Base-by-base conservation (phyloP, 2,797 vertebrate genomes). In the Otolemur crassicaudatus region DNA sequence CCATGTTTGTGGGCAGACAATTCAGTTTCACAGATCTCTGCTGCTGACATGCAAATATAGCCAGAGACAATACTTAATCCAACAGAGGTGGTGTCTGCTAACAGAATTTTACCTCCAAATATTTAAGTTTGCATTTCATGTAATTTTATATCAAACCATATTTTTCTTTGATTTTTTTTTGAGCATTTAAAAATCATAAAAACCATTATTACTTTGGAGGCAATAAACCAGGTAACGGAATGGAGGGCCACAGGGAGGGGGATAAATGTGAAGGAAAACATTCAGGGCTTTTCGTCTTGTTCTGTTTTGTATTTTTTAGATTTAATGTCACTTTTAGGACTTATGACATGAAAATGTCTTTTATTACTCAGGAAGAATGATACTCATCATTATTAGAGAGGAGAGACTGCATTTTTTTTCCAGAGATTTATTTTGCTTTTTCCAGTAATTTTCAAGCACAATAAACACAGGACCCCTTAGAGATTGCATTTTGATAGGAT, bases 1-100 rank as follows among this genome's bases (percentile, higher is more conserved):
- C 4, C 31, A n/a, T 29, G 7, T 5, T 4, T 87, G 0, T 1
- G 8, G 17, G 1, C n/a, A 58, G 20, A 46, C 14, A 16, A 10
- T 23, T 65, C 69, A 16, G n/a, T 9, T 77, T 65, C 3, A 25
- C 37, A 67, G 4, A n/a, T 31, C 4, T 83, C 19, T 60, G 34
- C 29, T 7, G 0, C 19, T 37, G 4, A 3, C 13, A 0, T 13
- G 53, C 14, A 31, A 80, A 61, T 40, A 0, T 8, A 85, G 7
- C 9, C 53, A 34, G 8, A 80, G 67, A 43, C 2, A 46, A 67
- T 20, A 11, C 3, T 31, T n/a, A n/a, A 60, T 58, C 37, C 60
- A 94, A 56, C 43, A 92, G 27, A 65, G 49, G 5, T 31, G 2
- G 1, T 77, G 4, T 17, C 16, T 37, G 27, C 4, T 92, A 65